These are phyloP conservation scores for Acanthosepion lycidas DNA, from an alignment of 2,888 invertebrate genomes.

Conservation along the genomic window DNA sequence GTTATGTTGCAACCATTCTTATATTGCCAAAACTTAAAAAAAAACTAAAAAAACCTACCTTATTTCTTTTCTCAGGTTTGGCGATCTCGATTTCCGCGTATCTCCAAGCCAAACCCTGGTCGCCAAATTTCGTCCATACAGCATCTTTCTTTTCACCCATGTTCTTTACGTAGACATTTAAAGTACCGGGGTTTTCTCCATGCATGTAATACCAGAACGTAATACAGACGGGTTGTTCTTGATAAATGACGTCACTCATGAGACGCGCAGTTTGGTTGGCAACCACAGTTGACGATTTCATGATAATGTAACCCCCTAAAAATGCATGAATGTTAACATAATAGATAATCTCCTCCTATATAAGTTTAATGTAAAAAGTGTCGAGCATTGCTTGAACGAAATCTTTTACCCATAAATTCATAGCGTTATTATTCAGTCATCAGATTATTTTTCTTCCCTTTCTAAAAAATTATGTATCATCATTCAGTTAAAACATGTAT, in stretches of 20 bases:
- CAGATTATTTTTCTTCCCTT: too few relatives aligned
- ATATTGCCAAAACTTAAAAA: too few relatives aligned
- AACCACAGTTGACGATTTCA: constrained; percentile 60
- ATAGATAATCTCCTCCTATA: too few relatives aligned
- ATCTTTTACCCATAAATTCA: too few relatives aligned
- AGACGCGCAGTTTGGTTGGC: constrained; percentile 64
- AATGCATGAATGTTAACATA: background rate
- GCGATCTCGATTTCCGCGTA: constrained; percentile 59
- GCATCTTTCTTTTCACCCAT: constrained; percentile 52
- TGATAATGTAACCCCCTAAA: constrained; percentile 70
- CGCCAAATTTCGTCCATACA: constrained; percentile 61
- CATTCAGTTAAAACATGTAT: too few relatives aligned
- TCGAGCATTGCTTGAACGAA: too few relatives aligned
- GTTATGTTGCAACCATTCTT: too few relatives aligned
- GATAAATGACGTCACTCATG: constrained; percentile 57
- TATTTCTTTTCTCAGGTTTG: background rate
- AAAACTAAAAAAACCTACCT: background rate
- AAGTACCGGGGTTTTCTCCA: constrained; percentile 65
- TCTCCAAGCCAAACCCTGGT: constrained; percentile 67
- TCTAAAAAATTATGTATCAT: too few relatives aligned
- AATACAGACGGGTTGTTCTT: constrained; percentile 59
- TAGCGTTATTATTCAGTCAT: too few relatives aligned
- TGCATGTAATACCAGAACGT: constrained; percentile 74
- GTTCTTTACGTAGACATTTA: constrained; percentile 61
- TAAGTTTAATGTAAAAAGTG: too few relatives aligned